These are phyloP conservation scores for Cheilinus undulatus DNA, from an alignment of 2,113 vertebrate species.

Conservation along the genomic window DNA sequence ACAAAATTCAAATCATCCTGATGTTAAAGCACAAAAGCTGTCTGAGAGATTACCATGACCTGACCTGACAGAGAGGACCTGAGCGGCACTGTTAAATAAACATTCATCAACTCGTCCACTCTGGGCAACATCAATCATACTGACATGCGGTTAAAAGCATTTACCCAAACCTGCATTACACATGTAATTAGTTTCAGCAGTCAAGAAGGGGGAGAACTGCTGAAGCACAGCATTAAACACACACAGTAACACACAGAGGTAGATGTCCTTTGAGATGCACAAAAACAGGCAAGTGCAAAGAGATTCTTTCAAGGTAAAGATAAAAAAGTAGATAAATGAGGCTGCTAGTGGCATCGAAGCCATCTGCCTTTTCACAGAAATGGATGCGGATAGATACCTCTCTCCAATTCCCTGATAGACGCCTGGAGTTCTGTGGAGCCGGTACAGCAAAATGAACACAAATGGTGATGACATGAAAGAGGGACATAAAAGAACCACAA, in stretches of 20 bases:
- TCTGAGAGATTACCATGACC: slow-evolving; percentile 67
- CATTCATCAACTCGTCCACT: slow-evolving; percentile 75
- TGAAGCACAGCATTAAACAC: slow-evolving; percentile 65
- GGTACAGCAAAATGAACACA: slow-evolving; percentile 59
- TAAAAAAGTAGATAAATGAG: slow-evolving; percentile 41
- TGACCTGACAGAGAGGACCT: slow-evolving; percentile 64
- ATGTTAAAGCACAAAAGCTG: slow-evolving; percentile 43
- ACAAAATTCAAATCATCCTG: slow-evolving; percentile 53
- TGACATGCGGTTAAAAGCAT: slow-evolving; percentile 80
- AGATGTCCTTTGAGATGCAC: slow-evolving; percentile 46
- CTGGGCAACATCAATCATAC: slow-evolving; percentile 78
- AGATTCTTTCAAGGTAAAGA: slow-evolving; percentile 38
- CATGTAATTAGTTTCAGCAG: slow-evolving; percentile 82
- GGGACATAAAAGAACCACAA: slow-evolving; percentile 19
- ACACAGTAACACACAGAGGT: slow-evolving; percentile 54
- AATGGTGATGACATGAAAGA: slow-evolving; percentile 12
- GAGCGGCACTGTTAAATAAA: slow-evolving; percentile 77
- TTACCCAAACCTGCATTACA: slow-evolving; percentile 79
- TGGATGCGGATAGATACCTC: slow-evolving; percentile 81
- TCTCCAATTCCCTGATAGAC: slow-evolving; percentile 86
- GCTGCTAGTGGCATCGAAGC: slow-evolving; percentile 45
- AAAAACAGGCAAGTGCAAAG: slow-evolving; percentile 51
- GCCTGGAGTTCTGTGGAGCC: slow-evolving; percentile 81
- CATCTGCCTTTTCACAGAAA: slow-evolving; percentile 43
- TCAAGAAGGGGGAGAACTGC: slow-evolving; percentile 64